Base-by-base conservation (phyloP, 2,888 invertebrate genomes). In the Pediacus dermestoides region DNA sequence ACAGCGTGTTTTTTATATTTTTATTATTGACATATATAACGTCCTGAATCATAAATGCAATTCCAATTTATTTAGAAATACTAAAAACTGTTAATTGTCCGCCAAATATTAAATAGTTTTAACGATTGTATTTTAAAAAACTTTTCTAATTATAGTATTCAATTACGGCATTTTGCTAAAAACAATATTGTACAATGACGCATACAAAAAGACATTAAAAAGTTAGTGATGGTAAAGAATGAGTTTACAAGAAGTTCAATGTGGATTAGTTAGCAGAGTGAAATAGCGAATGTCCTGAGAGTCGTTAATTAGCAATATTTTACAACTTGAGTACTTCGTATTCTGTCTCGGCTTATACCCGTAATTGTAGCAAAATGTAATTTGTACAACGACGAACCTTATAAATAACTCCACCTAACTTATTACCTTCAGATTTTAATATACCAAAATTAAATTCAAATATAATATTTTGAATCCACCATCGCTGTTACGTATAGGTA, bases 221-320 rank as follows among this genome's bases (percentile, higher is more conserved):
- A 53, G 46, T 52, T 52, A 42, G 44, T 48, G 48, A 43, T 48
- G 51, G 49, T 57, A 52, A 56, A 56, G 54, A 59, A 57, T 53
- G 56, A 55, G 53, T 53, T 54, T 46, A 43, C 48, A 52, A 53
- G 54, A 50, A 53, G 44, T 58, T 57, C 52, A 50, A 52, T 52
- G 49, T 48, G 46, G 44, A 52, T 52, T 52, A 50, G 49, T 48
- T 50, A 41, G 45, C 41, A 49, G 49, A 57, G 45, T 54, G 59
- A 55, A 57, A 59, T 58, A 59, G 59, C 54, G 58, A 58, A 57
- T 62, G 63, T 61, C 61, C 60, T 51, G 60, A 53, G 57, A 59
- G 54, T 58, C 61, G 64, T 64, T 66, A 67, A 67, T 67, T 67
- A 67, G 63, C 64, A 61, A 63, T 66, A 67, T 66, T 66, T 67